Conservation (phyloP, 1,140 invertebrate species). For the Leguminivora glycinivorella region DNA sequence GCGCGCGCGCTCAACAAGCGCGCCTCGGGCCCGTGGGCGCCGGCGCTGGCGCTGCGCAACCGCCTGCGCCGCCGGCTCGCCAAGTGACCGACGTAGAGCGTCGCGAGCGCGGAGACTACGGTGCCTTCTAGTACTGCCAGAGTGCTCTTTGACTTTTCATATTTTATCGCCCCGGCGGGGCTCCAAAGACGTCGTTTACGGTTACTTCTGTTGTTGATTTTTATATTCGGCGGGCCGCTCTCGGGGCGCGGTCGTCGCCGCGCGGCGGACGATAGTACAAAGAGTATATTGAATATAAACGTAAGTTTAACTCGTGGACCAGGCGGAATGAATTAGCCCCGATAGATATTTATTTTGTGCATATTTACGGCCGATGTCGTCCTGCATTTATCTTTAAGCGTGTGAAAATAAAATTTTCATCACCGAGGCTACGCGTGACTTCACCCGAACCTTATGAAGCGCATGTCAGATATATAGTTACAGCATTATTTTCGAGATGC, state of each 20-base stretch:
- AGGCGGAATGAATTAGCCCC: constrained; percentile 64
- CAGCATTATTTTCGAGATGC: constrained; percentile 3
- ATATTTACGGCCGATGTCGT: constrained; percentile 66
- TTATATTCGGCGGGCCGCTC: constrained; percentile 49
- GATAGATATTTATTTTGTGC: constrained; percentile 72
- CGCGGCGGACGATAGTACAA: constrained; percentile 71
- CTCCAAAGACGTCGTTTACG: constrained; percentile 74
- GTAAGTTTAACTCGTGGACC: constrained; percentile 70
- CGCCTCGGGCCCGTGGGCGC: constrained; percentile 59
- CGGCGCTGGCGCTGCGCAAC: constrained; percentile 60
- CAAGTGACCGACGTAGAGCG: constrained; percentile 50
- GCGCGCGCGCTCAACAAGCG: constrained; percentile 50
- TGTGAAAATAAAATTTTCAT: constrained; percentile 67
- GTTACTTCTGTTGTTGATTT: constrained; percentile 65
- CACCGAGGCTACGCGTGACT: constrained; percentile 54
- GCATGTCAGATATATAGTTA: neutral
- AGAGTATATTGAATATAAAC: constrained; percentile 66
- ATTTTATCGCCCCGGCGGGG: constrained; percentile 38
- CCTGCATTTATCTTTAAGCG: constrained; percentile 67
- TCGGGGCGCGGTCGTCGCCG: constrained; percentile 34
- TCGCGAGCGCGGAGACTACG: constrained; percentile 47
- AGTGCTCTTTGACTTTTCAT: constrained; percentile 55
- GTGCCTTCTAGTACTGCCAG: constrained; percentile 66
- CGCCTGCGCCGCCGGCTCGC: constrained; percentile 61
- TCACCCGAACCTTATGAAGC: constrained; percentile 2